Evolutionary conservation across 2,797 vertebrate genomes (phyloP).

Genomic region (Arremon aurantiirostris): DNA sequence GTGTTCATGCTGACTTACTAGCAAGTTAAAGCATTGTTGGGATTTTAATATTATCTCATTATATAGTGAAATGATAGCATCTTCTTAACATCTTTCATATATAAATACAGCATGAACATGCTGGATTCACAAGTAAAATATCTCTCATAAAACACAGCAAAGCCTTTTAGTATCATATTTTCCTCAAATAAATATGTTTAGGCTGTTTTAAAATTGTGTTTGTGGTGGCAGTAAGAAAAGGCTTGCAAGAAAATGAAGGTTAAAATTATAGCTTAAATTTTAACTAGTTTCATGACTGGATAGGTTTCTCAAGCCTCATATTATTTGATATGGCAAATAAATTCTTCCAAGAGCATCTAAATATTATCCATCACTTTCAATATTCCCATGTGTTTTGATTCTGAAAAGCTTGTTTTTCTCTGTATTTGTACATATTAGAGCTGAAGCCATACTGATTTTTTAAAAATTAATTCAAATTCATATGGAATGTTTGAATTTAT

Average conservation of each 20-base stretch:
- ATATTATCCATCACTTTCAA: neutral
- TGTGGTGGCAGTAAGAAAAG: neutral
- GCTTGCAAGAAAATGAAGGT: neutral
- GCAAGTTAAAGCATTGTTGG: neutral
- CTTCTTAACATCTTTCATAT: constrained; percentile 30
- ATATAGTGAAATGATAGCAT: neutral
- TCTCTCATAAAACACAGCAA: neutral
- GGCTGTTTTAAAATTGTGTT: neutral
- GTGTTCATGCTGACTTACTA: neutral
- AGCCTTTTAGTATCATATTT: neutral
- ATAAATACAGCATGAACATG: constrained; percentile 9
- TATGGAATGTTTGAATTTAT: neutral
- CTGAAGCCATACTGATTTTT: neutral
- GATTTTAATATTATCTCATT: neutral
- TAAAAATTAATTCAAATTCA: neutral
- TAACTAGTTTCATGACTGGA: neutral
- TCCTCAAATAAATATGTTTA: neutral
- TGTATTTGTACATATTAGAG: neutral
- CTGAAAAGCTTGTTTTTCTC: neutral
- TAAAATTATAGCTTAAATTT: neutral
- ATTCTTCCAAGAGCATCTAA: neutral
- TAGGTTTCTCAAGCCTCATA: neutral
- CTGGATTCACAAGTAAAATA: neutral
- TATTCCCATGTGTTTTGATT: neutral
- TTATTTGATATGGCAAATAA: neutral